Percentiles rank a stretch among this genome's conserved stretches.
Evolutionary conservation across 35 echinoderm and acorn worm species (phyloP).

Genomic region (Nesometra sesokonis): DNA sequence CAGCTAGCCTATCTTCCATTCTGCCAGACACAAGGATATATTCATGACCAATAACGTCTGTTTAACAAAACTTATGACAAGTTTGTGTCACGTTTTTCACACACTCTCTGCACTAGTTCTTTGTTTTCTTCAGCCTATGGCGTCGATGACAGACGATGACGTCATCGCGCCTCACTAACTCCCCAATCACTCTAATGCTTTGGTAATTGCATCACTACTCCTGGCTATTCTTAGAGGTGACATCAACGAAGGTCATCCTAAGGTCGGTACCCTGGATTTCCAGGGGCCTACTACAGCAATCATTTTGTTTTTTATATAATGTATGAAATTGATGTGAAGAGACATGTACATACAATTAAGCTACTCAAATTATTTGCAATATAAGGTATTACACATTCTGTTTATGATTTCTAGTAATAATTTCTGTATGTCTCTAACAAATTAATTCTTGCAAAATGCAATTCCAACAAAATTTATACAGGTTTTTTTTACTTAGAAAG

Average conservation of each 20-base stretch:
- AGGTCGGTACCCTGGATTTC: neutral
- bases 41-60: neutral
- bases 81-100: neutral
- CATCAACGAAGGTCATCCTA: neutral
- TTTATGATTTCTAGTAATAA: no score
- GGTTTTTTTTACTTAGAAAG: no score
- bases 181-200: neutral
- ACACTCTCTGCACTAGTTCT: neutral
- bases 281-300: neutral
- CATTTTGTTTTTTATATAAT: neutral
- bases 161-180: neutral
- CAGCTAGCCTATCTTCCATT: neutral
- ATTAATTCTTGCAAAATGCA: no score
- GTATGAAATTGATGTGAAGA: no score
- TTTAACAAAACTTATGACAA: neutral
- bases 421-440: no score
- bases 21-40: neutral
- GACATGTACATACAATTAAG: no score
- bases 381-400: no score
- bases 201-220: neutral
- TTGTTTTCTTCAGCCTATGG: neutral
- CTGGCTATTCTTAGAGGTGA: neutral
- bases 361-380: no score
- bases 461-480: no score
- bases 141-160: neutral